A percentile compares a stretch with the other conserved stretches of the same genome.
Evolutionary conservation across 2,113 vertebrate genomes (phyloP).

Genomic region (Coptodon bakossiorum): DNA sequence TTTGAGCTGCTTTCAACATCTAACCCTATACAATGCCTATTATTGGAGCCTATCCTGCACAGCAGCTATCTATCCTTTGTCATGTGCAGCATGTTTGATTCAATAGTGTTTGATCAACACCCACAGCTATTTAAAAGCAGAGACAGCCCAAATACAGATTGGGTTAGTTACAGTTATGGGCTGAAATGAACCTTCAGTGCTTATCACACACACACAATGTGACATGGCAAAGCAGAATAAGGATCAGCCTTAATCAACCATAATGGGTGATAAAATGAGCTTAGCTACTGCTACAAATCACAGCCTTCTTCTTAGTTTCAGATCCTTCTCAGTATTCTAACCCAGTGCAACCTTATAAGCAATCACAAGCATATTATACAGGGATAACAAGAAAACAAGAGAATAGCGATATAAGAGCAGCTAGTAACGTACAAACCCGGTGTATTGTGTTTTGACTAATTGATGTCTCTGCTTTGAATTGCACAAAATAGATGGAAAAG

Average conservation of each 20-base stretch:
- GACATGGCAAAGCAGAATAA: slow-evolving; percentile 9
- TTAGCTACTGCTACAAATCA: slow-evolving; percentile 13
- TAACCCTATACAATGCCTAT: slow-evolving; percentile 17
- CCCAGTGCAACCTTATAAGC: neutral
- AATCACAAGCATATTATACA: slow-evolving; percentile 23
- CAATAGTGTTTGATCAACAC: slow-evolving; percentile 34
- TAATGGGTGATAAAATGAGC: slow-evolving; percentile 43
- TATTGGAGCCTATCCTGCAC: neutral
- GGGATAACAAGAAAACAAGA: slow-evolving; percentile 21
- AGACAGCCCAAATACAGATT: slow-evolving; percentile 3
- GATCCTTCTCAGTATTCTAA: slow-evolving; percentile 19
- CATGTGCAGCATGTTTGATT: slow-evolving; percentile 14
- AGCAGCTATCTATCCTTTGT: slow-evolving; percentile 19
- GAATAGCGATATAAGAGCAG: neutral
- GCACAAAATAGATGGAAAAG: neutral
- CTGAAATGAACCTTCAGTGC: slow-evolving; percentile 5
- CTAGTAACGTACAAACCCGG: neutral
- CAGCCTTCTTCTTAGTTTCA: neutral
- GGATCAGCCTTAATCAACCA: slow-evolving; percentile 37
- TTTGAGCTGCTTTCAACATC: slow-evolving; percentile 33
- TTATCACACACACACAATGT: slow-evolving; percentile 3
- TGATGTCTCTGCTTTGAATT: slow-evolving; percentile 1
- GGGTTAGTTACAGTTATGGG: slow-evolving; percentile 26
- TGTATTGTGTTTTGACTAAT: neutral
- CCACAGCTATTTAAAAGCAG: slow-evolving; percentile 27